Evolutionary conservation across 2,797 vertebrate genomes (phyloP).

Genomic region (Crocodylus rhombifer): DNA sequence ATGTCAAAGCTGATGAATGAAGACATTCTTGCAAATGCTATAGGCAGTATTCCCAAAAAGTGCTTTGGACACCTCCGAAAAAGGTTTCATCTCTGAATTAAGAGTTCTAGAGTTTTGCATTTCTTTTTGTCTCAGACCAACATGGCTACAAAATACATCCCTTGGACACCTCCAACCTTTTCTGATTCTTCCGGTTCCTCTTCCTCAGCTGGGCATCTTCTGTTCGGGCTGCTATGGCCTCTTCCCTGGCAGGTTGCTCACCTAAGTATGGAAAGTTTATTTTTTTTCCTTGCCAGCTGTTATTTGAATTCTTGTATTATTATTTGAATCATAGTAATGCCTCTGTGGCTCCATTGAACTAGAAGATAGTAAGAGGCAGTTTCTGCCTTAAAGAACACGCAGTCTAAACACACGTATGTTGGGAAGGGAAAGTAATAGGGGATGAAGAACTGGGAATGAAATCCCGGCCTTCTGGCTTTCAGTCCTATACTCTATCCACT

Average conservation of each 20-base stretch:
- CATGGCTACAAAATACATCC: fast-evolving
- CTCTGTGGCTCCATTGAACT: background rate
- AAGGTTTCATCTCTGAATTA: too few species aligned
- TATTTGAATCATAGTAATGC: background rate
- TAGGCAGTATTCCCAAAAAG: background rate
- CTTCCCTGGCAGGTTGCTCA: background rate
- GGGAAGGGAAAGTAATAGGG: background rate
- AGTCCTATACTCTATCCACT: background rate
- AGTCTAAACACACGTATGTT: background rate
- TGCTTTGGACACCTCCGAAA: background rate
- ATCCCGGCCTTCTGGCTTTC: background rate
- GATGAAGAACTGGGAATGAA: background rate
- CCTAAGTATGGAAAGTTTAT: background rate
- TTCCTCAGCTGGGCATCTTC: fast-evolving
- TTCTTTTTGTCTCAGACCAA: too few species aligned
- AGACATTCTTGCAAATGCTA: constrained; percentile 7
- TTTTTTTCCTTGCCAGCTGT: background rate
- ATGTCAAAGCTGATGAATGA: background rate
- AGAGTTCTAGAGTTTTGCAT: too few species aligned
- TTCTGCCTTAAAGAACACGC: background rate
- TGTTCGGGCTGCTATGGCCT: background rate
- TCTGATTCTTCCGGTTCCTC: background rate
- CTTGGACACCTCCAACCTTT: background rate
- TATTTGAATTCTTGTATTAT: background rate
- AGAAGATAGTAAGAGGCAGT: background rate